Evolutionary conservation across 2,888 invertebrate genomes (phyloP).

Genomic region (Arrhopalites spinosus): DNA sequence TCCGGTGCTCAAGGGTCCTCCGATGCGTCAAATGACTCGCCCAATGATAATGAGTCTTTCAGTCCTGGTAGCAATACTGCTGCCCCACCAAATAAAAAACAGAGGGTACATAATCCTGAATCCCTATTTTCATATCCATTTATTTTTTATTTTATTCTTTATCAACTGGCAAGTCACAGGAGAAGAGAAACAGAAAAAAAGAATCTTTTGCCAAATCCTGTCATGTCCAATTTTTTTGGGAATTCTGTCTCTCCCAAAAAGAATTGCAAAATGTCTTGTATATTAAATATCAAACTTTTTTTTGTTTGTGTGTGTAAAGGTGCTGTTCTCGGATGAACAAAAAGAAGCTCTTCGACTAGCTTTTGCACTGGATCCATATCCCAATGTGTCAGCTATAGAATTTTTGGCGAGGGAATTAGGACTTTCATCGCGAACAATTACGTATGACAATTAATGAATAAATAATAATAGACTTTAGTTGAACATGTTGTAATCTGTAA

Average conservation of each 20-base stretch:
- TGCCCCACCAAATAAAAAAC: constrained; percentile 56
- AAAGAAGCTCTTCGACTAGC: constrained; percentile 93
- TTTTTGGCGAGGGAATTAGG: constrained; percentile 89
- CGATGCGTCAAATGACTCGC: constrained; percentile 56
- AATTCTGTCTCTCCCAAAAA: no score
- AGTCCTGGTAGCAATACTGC: constrained; percentile 56
- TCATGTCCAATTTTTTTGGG: no score
- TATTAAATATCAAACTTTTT: no score
- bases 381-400: constrained; percentile 94
- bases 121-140: not conserved
- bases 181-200: no score
- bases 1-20: constrained; percentile 56
- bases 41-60: constrained; percentile 55
- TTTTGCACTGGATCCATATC: constrained; percentile 95
- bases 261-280: no score
- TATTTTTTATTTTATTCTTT: not conserved
- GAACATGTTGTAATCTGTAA: no score
- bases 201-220: no score
- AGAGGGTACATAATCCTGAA: constrained; percentile 46
- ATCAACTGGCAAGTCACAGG: no score
- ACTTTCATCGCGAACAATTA: constrained; percentile 92
- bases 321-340: constrained; percentile 97
- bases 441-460: constrained; percentile 65
- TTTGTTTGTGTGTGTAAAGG: no score
- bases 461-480: no score